phyloP scores from a whole-genome alignment of 2,797 vertebrate species.

The Xyrichtys novacula region DNA sequence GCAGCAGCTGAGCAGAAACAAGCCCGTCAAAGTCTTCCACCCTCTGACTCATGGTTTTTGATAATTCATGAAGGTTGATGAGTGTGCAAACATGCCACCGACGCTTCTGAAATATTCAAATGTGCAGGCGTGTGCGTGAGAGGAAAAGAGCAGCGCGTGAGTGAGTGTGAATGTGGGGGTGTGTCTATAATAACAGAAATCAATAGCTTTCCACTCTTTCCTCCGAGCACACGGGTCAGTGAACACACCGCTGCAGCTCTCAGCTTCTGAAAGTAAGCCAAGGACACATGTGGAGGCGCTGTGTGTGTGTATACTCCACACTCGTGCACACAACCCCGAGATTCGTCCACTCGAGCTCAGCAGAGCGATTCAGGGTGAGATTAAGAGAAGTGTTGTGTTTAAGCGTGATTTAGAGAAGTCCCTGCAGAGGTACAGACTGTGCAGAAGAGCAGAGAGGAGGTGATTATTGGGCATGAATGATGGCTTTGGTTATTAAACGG shows the following conservation, averaged over 20 bases:
- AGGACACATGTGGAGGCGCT: slow-evolving; percentile 49
- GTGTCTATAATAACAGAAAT: slow-evolving; percentile 56
- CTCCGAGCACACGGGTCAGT: slow-evolving; percentile 58
- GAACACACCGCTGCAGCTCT: slow-evolving; percentile 50
- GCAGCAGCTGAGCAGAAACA: slow-evolving; percentile 11
- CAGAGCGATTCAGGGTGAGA: slow-evolving; percentile 11
- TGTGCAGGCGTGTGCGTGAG: not conserved
- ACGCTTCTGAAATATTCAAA: slow-evolving; percentile 49
- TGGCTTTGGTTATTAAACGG: slow-evolving; percentile 22
- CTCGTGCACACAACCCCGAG: slow-evolving; percentile 24
- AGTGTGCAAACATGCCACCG: slow-evolving; percentile 26
- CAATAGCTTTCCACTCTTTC: slow-evolving; percentile 57
- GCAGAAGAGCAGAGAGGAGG: slow-evolving; percentile 6
- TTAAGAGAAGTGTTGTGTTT: slow-evolving; percentile 37
- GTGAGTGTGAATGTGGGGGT: slow-evolving; percentile 21
- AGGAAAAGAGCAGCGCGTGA: not conserved
- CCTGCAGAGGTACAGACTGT: slow-evolving; percentile 17
- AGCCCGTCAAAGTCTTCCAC: slow-evolving; percentile 19
- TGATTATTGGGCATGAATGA: slow-evolving; percentile 33
- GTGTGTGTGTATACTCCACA: slow-evolving; percentile 3
- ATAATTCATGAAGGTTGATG: slow-evolving; percentile 49
- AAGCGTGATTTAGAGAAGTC: slow-evolving; percentile 42
- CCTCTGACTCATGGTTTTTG: slow-evolving; percentile 33
- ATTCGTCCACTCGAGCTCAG: slow-evolving; percentile 1
- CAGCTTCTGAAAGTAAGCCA: slow-evolving; percentile 51